Evolutionary conservation across 2,797 vertebrate species (phyloP).

Genomic region (Mormyrops boulengeri): DNA sequence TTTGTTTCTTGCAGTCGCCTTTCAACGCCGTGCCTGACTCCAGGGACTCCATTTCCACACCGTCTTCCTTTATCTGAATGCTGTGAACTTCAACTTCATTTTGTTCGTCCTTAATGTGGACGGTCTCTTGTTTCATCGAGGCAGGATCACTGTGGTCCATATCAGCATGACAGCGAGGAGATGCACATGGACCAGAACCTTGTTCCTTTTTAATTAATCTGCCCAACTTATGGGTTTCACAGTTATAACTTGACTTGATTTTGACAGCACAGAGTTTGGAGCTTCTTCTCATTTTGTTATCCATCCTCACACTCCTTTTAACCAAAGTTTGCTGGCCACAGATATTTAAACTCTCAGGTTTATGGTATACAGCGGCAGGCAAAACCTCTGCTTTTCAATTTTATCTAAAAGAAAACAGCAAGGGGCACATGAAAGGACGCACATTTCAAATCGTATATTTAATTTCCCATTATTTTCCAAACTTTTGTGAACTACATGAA

Average conservation of each 20-base stretch:
- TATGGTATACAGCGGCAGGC: not conserved
- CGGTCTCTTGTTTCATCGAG: not conserved
- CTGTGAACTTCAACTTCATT: conserved; percentile 27
- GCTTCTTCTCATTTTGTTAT: not conserved
- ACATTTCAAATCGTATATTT: not conserved
- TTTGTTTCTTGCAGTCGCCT: not conserved
- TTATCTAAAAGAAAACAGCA: conserved; percentile 6
- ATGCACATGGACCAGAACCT: not conserved
- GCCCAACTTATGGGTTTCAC: not conserved
- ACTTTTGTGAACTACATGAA: not conserved
- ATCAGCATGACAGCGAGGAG: not conserved
- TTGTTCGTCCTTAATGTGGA: conserved; percentile 55
- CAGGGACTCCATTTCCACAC: not conserved
- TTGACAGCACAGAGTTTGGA: not conserved
- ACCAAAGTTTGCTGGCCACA: not conserved
- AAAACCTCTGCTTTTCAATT: not conserved
- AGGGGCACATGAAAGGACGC: not conserved
- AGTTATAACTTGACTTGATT: not conserved
- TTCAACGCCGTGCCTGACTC: not conserved
- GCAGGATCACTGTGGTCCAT: not conserved
- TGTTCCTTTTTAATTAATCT: conserved; percentile 11
- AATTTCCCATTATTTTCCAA: not conserved
- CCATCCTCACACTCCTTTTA: not conserved
- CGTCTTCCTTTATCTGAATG: conserved; percentile 27
- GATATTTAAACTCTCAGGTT: not conserved